A percentile compares a stretch with the other conserved stretches of the same genome.
phyloP scores from a whole-genome alignment of 1,140 invertebrate genomes.

The Bombus polaris region DNA sequence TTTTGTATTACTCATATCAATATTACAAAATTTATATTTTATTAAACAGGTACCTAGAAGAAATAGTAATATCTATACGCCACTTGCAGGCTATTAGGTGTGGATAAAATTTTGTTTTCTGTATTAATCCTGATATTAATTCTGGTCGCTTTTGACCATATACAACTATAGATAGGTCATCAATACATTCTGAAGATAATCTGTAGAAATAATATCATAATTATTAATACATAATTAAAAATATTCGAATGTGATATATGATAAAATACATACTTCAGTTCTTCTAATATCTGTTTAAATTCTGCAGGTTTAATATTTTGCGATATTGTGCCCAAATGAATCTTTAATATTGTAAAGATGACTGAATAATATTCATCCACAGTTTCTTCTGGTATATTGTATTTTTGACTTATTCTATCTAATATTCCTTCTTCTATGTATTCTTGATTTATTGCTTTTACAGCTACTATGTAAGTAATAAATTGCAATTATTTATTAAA shows the following conservation, averaged over 20 bases:
- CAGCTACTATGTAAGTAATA: constrained; percentile 73
- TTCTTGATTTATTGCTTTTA: constrained; percentile 78
- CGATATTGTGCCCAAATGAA: constrained; percentile 62
- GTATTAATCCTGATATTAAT: constrained; percentile 66
- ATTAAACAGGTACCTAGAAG: constrained; percentile 74
- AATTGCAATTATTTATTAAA: constrained; percentile 21
- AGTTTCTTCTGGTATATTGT: constrained; percentile 68
- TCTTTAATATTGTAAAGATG: constrained; percentile 75
- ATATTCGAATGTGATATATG: background rate
- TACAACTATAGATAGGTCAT: constrained; percentile 75
- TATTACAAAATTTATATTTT: constrained; percentile 7
- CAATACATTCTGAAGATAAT: constrained; percentile 75
- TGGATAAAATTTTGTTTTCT: constrained; percentile 73
- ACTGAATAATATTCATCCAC: constrained; percentile 78
- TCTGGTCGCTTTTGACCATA: constrained; percentile 74
- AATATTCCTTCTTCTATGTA: constrained; percentile 77
- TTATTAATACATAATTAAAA: constrained; percentile 8
- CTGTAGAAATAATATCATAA: constrained; percentile 62
- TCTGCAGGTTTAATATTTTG: constrained; percentile 72
- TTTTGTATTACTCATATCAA: background rate
- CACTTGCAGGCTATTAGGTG: constrained; percentile 75
- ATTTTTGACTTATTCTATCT: constrained; percentile 77
- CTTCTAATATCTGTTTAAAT: constrained; percentile 76
- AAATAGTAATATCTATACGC: constrained; percentile 78
- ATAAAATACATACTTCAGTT: constrained; percentile 73